These are phyloP conservation scores for Dasysyrphus albostriatus DNA, from an alignment of 2,888 invertebrate genomes.

Conservation along the genomic window DNA sequence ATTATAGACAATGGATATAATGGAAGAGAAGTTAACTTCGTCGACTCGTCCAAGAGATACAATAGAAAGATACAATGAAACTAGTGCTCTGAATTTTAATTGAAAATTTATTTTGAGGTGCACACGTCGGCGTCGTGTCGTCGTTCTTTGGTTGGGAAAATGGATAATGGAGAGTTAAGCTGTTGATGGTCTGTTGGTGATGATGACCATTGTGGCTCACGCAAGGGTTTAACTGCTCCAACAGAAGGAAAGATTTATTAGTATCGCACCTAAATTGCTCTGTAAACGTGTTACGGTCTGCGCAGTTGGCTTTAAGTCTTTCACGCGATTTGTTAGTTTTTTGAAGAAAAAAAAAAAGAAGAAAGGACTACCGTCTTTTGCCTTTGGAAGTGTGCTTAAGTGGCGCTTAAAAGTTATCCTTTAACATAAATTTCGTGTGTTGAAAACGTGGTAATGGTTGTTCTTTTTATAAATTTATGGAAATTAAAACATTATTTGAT, in stretches of 20 bases:
- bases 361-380: conserved; percentile 44
- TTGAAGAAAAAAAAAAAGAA: neutral
- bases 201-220: conserved; percentile 33
- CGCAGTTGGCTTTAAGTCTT: conserved; percentile 43
- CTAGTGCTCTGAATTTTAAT: conserved; percentile 66
- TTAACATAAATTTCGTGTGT: conserved; percentile 35
- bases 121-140: conserved; percentile 1
- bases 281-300: conserved; percentile 59
- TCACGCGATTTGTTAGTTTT: conserved; percentile 48
- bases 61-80: conserved; percentile 29
- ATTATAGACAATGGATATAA: neutral
- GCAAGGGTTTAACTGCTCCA: conserved; percentile 65
- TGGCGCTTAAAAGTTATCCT: conserved; percentile 40
- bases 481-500: neutral
- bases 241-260: conserved; percentile 66
- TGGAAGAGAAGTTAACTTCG: conserved; percentile 34
- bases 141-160: conserved; percentile 5
- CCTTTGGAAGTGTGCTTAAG: conserved; percentile 17
- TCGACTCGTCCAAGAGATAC: conserved; percentile 9
- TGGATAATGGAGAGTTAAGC: conserved; percentile 1
- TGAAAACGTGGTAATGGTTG: conserved; percentile 64
- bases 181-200: conserved; percentile 25
- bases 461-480: neutral
- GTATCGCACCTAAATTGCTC: conserved; percentile 68
- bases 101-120: conserved; percentile 40